Conservation (phyloP, 2,888 invertebrate genomes). For the Cerastoderma edule region DNA sequence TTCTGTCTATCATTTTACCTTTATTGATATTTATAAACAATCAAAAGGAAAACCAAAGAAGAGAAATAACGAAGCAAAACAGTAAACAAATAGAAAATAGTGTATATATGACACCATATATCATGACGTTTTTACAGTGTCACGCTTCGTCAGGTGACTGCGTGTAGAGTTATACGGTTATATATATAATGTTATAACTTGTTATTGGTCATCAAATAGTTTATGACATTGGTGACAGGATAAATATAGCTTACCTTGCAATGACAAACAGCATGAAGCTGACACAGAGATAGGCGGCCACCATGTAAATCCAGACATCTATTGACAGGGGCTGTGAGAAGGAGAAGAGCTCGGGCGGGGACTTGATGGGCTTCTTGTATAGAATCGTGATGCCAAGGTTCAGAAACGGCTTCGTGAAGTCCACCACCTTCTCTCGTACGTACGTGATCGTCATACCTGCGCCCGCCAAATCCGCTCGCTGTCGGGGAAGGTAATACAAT, state of each 20-base stretch:
- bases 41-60: no score
- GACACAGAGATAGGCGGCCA: conserved; percentile 96
- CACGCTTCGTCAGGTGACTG: no score
- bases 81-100: no score
- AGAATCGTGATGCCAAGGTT: conserved; percentile 98
- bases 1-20: no score
- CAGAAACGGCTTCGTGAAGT: conserved; percentile 99
- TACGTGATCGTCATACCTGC: conserved; percentile 99
- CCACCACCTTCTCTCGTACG: conserved; percentile 96
- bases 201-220: no score
- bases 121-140: no score
- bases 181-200: no score
- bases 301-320: conserved; percentile 97
- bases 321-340: conserved; percentile 97
- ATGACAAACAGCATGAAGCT: conserved; percentile 97
- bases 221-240: no score
- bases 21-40: no score
- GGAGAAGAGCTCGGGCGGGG: conserved; percentile 92
- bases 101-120: no score
- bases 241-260: conserved; percentile 88
- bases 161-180: no score
- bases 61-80: no score
- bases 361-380: conserved; percentile 95
- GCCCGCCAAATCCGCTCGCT: conserved; percentile 98
- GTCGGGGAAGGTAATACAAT: conserved; percentile 78